A percentile compares a stretch with the other conserved stretches of the same genome.
phyloP scores from a whole-genome alignment of 2,113 vertebrate genomes.

The Nannobrachium achirus region DNA sequence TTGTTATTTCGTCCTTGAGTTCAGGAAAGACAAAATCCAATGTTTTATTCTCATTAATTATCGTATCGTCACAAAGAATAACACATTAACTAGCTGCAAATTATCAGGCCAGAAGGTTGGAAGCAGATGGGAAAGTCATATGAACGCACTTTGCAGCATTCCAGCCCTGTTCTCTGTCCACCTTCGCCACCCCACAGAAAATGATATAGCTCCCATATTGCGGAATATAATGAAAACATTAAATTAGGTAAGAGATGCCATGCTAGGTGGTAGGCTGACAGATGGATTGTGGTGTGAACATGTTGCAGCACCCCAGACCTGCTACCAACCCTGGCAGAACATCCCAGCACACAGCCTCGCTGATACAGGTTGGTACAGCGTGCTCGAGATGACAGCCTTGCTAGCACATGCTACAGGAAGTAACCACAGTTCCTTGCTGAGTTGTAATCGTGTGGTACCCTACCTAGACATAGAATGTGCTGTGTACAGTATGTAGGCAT shows the following conservation, averaged over 20 bases:
- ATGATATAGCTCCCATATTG: conserved; percentile 59
- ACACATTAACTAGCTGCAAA: conserved; percentile 29
- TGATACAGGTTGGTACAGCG: conserved; percentile 23
- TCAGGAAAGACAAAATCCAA: too few species aligned
- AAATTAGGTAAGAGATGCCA: conserved; percentile 55
- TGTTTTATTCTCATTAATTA: too few species aligned
- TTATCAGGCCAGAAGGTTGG: conserved; percentile 47
- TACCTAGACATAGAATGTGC: conserved; percentile 21
- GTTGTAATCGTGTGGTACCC: conserved; percentile 20
- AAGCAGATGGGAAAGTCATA: conserved; percentile 64
- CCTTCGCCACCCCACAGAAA: conserved; percentile 30
- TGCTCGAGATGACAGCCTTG: conserved; percentile 47
- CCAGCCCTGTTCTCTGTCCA: conserved; percentile 41
- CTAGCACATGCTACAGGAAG: not conserved
- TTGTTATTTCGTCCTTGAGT: too few species aligned
- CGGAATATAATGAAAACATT: conserved; percentile 67
- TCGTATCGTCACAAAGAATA: conserved; percentile 23
- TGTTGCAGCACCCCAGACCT: conserved; percentile 64
- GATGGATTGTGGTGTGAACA: conserved; percentile 70
- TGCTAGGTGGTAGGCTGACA: conserved; percentile 50
- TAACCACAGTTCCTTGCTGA: not conserved
- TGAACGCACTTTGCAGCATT: conserved; percentile 48
- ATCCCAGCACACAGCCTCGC: conserved; percentile 43
- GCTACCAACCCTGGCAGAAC: conserved; percentile 64
- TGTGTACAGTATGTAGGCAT: not conserved